Evolutionary conservation across 2,888 invertebrate species (phyloP).

Genomic region (Andrena trimmerana): DNA sequence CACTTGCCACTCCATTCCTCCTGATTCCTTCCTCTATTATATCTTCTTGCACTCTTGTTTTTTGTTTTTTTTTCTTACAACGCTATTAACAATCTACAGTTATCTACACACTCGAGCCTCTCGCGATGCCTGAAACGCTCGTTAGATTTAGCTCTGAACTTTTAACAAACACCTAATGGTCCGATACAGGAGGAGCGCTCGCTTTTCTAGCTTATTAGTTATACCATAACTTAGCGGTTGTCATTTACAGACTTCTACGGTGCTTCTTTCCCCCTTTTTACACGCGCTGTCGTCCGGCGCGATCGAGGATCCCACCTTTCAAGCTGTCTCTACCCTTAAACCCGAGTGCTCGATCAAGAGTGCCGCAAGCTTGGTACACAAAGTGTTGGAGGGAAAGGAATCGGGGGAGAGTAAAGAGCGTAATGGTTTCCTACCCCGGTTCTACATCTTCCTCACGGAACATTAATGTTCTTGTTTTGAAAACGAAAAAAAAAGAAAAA

Average conservation of each 20-base stretch:
- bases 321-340: background rate
- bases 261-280: conserved; percentile 59
- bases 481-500: no score
- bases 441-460: no score
- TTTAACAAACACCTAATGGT: conserved; percentile 75
- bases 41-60: background rate
- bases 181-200: conserved; percentile 72
- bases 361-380: background rate
- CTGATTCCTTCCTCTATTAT: conserved; percentile 34
- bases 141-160: conserved; percentile 67
- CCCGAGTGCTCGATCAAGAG: background rate
- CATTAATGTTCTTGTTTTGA: no score
- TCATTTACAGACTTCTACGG: conserved; percentile 69
- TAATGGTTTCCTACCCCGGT: no score
- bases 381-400: background rate
- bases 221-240: conserved; percentile 68
- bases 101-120: conserved; percentile 67
- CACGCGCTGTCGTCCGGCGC: conserved; percentile 37
- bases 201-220: conserved; percentile 65
- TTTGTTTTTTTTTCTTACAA: conserved; percentile 50
- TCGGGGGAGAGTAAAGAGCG: background rate
- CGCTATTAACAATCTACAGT: conserved; percentile 71
- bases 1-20: background rate
- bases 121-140: conserved; percentile 56
- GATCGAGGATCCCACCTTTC: conserved; percentile 47